phyloP scores from a whole-genome alignment of 2,888 invertebrate species.

The Brachyptera risi region DNA sequence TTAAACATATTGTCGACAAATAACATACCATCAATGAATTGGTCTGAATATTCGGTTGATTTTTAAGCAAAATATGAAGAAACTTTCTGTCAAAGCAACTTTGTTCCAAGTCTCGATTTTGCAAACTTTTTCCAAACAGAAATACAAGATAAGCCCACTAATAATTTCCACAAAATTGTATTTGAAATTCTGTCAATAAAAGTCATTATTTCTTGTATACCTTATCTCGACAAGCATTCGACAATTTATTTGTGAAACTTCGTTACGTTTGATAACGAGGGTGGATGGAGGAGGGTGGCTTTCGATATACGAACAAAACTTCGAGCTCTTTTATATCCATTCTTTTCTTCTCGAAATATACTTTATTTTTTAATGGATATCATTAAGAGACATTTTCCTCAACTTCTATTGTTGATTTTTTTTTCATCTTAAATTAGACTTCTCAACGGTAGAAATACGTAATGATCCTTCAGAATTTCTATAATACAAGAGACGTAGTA shows the following conservation, averaged over 20 bases:
- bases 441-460: too few relatives aligned
- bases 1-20: too few relatives aligned
- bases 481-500: too few relatives aligned
- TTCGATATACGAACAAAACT: not conserved
- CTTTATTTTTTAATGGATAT: slow-evolving; percentile 15
- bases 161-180: too few relatives aligned
- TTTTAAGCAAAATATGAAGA: too few relatives aligned
- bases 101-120: too few relatives aligned
- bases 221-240: not conserved
- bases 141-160: too few relatives aligned
- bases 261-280: slow-evolving; percentile 9
- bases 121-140: too few relatives aligned
- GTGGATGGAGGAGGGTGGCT: not conserved
- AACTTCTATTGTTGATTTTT: slow-evolving; percentile 19
- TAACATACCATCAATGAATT: too few relatives aligned
- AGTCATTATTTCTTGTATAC: not conserved
- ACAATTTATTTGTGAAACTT: slow-evolving; percentile 9
- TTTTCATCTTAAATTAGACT: slow-evolving; percentile 17
- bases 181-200: slow-evolving; percentile 8
- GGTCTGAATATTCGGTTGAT: too few relatives aligned
- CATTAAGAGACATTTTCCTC: slow-evolving; percentile 19
- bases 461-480: too few relatives aligned
- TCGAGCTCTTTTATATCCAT: not conserved
- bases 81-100: too few relatives aligned
- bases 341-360: not conserved